Conservation (phyloP, 2,797 vertebrate species). For the Sebastes reedi region DNA sequence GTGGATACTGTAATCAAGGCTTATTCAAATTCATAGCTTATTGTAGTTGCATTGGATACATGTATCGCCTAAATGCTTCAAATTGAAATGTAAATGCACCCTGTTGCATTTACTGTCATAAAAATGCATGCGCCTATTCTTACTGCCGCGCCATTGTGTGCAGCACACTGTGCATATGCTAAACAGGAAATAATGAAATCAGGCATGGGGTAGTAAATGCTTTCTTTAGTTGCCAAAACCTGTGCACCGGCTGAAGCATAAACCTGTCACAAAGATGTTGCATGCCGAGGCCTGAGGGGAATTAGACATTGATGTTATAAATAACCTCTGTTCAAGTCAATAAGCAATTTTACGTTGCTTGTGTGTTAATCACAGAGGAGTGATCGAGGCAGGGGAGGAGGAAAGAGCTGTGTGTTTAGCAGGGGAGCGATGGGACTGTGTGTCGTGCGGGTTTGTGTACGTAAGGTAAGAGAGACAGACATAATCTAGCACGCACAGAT, state of each 20-base stretch:
- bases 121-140: slow-evolving; percentile 16
- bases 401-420: slow-evolving; percentile 8
- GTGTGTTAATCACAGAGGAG: slow-evolving; percentile 67
- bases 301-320: slow-evolving; percentile 72
- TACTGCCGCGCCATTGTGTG: slow-evolving; percentile 11
- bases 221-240: slow-evolving; percentile 46
- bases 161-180: slow-evolving; percentile 20
- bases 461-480: slow-evolving; percentile 46
- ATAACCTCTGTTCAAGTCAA: slow-evolving; percentile 72
- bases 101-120: slow-evolving; percentile 19
- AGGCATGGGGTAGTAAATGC: slow-evolving; percentile 29
- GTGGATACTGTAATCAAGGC: neutral
- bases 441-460: slow-evolving; percentile 20
- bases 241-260: slow-evolving; percentile 47
- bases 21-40: slow-evolving; percentile 11
- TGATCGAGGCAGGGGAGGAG: slow-evolving; percentile 27
- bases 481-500: slow-evolving; percentile 26
- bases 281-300: slow-evolving; percentile 43
- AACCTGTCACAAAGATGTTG: slow-evolving; percentile 56
- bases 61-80: slow-evolving; percentile 10
- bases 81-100: slow-evolving; percentile 37
- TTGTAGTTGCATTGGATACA: slow-evolving; percentile 4
- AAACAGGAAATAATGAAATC: slow-evolving; percentile 50
- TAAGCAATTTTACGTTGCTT: slow-evolving; percentile 74
- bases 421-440: slow-evolving; percentile 6